Evolutionary conservation across 2,113 vertebrate genomes (phyloP).

Genomic region (Poicephalus gulielmi): DNA sequence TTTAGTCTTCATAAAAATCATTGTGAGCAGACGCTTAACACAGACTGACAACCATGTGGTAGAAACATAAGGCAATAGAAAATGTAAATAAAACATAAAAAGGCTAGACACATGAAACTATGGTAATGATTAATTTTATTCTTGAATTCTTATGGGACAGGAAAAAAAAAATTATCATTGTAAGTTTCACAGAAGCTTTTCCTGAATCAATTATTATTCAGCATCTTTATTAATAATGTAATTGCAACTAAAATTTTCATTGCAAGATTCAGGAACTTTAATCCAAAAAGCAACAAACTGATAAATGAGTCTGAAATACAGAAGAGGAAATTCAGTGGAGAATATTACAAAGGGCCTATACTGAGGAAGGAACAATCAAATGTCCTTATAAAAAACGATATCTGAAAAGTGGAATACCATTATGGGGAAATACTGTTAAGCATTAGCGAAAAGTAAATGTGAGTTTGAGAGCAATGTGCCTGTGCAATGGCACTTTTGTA

Average conservation of each 20-base stretch:
- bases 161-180: too few species aligned
- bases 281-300: not conserved
- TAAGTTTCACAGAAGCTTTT: not conserved
- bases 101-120: not conserved
- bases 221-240: not conserved
- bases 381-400: not conserved
- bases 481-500: not conserved
- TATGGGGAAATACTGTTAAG: not conserved
- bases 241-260: not conserved
- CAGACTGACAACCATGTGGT: not conserved
- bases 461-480: not conserved
- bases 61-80: not conserved
- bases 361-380: not conserved
- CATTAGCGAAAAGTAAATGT: not conserved
- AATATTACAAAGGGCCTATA: not conserved
- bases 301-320: not conserved
- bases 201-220: not conserved
- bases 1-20: not conserved
- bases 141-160: not conserved
- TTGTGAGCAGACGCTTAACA: not conserved
- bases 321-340: not conserved
- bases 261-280: not conserved
- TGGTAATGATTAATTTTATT: not conserved
- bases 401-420: not conserved
- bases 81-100: not conserved